A percentile compares a stretch with the other conserved stretches of the same genome.
Conservation (phyloP, 1,140 invertebrate species). For the Zaprionus camerounensis region DNA sequence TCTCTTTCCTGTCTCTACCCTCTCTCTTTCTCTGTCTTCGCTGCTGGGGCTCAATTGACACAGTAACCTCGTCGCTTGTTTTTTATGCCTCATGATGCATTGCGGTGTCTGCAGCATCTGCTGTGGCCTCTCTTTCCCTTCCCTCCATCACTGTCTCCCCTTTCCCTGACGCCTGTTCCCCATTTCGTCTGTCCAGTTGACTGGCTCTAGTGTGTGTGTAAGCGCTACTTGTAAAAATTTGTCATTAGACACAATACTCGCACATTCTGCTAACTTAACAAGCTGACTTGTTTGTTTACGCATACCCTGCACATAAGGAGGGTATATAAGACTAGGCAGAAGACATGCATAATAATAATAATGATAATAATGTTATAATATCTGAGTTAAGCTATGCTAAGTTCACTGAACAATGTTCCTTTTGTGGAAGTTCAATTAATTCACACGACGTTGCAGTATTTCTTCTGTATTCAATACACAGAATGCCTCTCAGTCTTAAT, state of each 20-base stretch:
- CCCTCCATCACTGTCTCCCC: neutral
- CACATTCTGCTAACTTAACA: conserved; percentile 34
- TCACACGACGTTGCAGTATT: no score
- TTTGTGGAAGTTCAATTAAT: no score
- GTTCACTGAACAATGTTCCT: no score
- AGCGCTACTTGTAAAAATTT: conserved; percentile 37
- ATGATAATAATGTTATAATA: no score
- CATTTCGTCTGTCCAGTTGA: neutral
- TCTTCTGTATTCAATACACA: no score
- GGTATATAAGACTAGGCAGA: neutral
- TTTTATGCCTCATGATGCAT: conserved; percentile 51
- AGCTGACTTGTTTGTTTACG: conserved; percentile 32
- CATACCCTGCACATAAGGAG: neutral
- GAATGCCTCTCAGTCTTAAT: no score
- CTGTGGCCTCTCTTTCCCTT: neutral
- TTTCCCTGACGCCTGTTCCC: neutral
- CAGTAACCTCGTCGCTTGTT: conserved; percentile 72
- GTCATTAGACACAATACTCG: conserved; percentile 44
- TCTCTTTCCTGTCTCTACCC: neutral
- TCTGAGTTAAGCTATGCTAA: no score
- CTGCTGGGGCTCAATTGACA: conserved; percentile 62
- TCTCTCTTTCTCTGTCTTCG: neutral
- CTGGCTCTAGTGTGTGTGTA: conserved; percentile 15
- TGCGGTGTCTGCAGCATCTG: conserved; percentile 22
- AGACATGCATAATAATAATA: neutral